phyloP scores from a whole-genome alignment of 2,113 vertebrate species.

The Pelvicachromis taeniatus region DNA sequence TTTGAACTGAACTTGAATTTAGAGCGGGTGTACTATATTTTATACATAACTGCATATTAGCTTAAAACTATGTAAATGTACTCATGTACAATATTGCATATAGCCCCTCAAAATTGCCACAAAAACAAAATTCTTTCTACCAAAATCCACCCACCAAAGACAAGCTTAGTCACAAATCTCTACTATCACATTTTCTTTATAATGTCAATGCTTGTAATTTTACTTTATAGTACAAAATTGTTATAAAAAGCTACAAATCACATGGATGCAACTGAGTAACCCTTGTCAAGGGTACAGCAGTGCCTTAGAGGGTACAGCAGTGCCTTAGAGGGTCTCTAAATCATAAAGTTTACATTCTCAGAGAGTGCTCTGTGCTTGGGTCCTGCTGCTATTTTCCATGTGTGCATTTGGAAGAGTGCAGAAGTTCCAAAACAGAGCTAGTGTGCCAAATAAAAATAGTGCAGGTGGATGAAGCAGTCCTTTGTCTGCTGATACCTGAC shows the following conservation, averaged over 20 bases:
- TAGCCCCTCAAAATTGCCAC: background rate
- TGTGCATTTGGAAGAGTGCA: background rate
- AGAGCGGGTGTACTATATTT: background rate
- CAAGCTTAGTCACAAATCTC: background rate
- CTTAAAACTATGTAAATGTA: background rate
- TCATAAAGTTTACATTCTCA: background rate
- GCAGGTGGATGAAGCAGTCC: background rate
- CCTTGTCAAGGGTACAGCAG: background rate
- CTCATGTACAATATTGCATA: background rate
- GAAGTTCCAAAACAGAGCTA: background rate
- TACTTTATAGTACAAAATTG: background rate
- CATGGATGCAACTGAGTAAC: background rate
- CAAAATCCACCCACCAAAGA: background rate
- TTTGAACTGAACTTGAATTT: background rate
- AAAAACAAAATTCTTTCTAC: background rate
- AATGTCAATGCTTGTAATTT: background rate
- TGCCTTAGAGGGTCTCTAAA: background rate
- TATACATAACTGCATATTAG: background rate
- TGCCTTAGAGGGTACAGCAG: background rate
- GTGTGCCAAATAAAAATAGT: background rate
- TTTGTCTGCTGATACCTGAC: background rate
- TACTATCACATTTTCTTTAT: background rate
- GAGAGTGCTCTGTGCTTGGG: background rate
- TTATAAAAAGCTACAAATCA: background rate
- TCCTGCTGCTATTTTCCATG: background rate